Conservation (phyloP, 2,888 invertebrate species). For the Cactoblastis cactorum region DNA sequence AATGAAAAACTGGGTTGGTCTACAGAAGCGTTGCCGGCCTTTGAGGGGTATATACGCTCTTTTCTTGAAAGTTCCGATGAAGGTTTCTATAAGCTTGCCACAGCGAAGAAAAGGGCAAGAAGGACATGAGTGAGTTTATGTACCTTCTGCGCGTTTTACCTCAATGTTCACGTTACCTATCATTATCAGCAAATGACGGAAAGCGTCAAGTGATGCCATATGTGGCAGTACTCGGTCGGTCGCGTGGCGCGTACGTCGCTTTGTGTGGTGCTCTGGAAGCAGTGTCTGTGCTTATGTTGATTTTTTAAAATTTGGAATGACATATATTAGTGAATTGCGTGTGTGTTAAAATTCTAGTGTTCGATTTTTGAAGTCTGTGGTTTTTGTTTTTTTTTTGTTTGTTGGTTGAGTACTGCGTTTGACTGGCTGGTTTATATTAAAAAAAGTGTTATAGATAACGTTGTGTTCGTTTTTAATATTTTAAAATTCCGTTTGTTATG, state of each 20-base stretch:
- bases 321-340: background rate
- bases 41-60: too few species aligned
- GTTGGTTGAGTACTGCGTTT: too few species aligned
- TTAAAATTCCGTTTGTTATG: too few species aligned
- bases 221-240: background rate
- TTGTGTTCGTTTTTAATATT: too few species aligned
- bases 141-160: background rate
- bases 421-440: too few species aligned
- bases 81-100: background rate
- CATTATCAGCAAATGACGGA: conserved; percentile 3
- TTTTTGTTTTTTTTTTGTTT: too few species aligned
- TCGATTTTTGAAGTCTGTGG: background rate
- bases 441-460: too few species aligned
- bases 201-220: background rate
- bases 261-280: background rate
- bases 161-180: background rate
- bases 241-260: background rate
- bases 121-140: background rate
- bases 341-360: background rate
- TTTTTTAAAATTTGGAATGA: background rate
- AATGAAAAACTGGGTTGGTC: too few species aligned
- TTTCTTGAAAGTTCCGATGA: too few species aligned
- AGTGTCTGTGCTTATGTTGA: background rate
- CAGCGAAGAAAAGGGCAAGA: too few species aligned
- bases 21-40: too few species aligned